Evolutionary conservation across 2,888 invertebrate genomes (phyloP), one percentile per base, ranked within the genome.

Genomic region (Leptopilina drosophilae): DNA sequence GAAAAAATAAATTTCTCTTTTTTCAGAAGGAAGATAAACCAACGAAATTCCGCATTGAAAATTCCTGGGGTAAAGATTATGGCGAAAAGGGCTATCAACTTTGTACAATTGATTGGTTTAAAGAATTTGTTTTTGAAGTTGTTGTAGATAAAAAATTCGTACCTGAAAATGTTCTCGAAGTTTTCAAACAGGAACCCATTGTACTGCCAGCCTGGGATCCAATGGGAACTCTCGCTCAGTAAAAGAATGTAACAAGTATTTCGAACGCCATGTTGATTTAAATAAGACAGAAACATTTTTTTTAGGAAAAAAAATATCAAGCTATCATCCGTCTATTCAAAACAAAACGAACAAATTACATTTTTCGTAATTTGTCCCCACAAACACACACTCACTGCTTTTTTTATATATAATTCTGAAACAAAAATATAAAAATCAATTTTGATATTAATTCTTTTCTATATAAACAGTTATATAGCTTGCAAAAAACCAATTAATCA

Each of bases 141-240:
- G 98, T 97, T 2, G 95, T 98, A 40, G 97, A 98, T 91, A 97
- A 96, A 92, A 96, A 96, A 88, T 95, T 94, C 88, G 95, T 98
- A 40, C 94, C 97, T 8, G 92, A 93, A 1, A 95, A 96, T 65
- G 95, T 97, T 9, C 88, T 97, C 85, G 94, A 94, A 80, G 96
- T 97, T 15, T 96, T 96, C 89, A 93, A 95, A 75, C 95, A 96
- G 90, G 94, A 95, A 80, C 96, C 97, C 0, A 94, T 95, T 81
- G 94, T 96, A 59, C 92, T 98, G 87, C 98, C 98, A 4, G 97
- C 98, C 0, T 98, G 98, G 98, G 98, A 98, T 92, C 98, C 98
- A 2, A 97, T 98, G 97, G 98, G 98, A 79, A 96, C 96, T 2
- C 93, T 97, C 80, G 97, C 97, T 75, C 88, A 89, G 82, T 90